Conservation (phyloP, 1,140 invertebrate genomes). For the Ganaspis sp. region DNA sequence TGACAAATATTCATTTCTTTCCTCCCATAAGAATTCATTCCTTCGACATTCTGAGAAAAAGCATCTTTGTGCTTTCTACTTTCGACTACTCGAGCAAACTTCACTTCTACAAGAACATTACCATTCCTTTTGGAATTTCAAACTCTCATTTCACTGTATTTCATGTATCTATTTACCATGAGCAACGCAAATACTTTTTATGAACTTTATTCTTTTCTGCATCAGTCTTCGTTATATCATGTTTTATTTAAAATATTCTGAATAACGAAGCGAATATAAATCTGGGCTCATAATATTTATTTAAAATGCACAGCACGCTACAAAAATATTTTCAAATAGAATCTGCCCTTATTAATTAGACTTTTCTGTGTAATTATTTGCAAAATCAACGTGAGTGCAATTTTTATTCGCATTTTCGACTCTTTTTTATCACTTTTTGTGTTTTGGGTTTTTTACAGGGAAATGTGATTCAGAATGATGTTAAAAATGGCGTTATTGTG, state of each 20-base stretch:
- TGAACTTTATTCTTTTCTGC: slow-evolving; percentile 9
- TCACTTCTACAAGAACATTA: slow-evolving; percentile 20
- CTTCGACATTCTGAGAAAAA: slow-evolving; percentile 27
- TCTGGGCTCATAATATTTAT: not conserved
- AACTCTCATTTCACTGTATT: slow-evolving; percentile 23
- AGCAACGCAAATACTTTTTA: slow-evolving; percentile 10
- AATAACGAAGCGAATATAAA: not conserved
- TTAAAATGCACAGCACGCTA: not conserved
- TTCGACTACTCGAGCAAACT: slow-evolving; percentile 17
- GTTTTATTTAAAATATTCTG: slow-evolving; percentile 11
- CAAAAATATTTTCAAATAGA: too few species aligned
- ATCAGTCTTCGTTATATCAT: slow-evolving; percentile 8
- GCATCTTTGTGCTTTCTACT: slow-evolving; percentile 13
- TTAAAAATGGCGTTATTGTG: slow-evolving; percentile 87
- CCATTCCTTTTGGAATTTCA: slow-evolving; percentile 27
- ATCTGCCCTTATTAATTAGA: too few species aligned
- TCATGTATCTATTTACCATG: slow-evolving; percentile 19
- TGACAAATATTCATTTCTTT: slow-evolving; percentile 23
- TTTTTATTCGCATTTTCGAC: too few species aligned
- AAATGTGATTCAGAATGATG: slow-evolving; percentile 87
- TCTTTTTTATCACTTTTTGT: not conserved
- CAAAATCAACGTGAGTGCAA: too few species aligned
- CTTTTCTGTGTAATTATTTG: too few species aligned
- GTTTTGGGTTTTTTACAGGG: slow-evolving; percentile 78
- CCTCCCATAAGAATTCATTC: slow-evolving; percentile 21